These are phyloP conservation scores for Oxyura jamaicensis DNA, from an alignment of 2,113 vertebrate species.

Conservation along the genomic window DNA sequence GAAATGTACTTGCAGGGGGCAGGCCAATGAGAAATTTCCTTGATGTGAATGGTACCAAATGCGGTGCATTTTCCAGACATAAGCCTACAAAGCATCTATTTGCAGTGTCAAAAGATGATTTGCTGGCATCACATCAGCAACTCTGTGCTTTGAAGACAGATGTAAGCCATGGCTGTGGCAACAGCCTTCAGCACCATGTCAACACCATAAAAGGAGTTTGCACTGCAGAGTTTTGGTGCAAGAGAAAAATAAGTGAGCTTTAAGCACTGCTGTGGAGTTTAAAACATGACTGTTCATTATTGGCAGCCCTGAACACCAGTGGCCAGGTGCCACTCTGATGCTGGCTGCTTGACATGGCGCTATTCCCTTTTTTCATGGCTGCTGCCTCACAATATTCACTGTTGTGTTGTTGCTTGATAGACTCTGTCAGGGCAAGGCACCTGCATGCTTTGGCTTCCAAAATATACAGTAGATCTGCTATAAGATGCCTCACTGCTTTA, in stretches of 20 bases:
- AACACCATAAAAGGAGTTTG: background rate
- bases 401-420: background rate
- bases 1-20: background rate
- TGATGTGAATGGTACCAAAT: background rate
- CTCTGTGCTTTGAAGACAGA: background rate
- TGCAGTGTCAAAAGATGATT: slow-evolving; percentile 25
- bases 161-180: background rate
- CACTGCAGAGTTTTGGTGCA: background rate
- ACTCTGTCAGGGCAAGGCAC: background rate
- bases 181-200: background rate
- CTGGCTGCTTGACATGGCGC: background rate
- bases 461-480: background rate
- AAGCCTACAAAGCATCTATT: background rate
- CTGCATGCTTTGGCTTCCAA: fast-evolving
- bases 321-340: background rate
- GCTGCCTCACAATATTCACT: background rate
- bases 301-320: background rate
- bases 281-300: background rate
- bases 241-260: background rate
- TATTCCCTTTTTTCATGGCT: background rate
- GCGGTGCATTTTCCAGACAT: background rate
- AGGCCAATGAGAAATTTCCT: slow-evolving; percentile 21
- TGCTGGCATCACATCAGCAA: background rate
- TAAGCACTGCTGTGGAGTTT: background rate
- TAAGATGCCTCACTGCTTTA: background rate